phyloP scores from a whole-genome alignment of 2,113 vertebrate genomes.

The Brachyhypopomus occidentalis region DNA sequence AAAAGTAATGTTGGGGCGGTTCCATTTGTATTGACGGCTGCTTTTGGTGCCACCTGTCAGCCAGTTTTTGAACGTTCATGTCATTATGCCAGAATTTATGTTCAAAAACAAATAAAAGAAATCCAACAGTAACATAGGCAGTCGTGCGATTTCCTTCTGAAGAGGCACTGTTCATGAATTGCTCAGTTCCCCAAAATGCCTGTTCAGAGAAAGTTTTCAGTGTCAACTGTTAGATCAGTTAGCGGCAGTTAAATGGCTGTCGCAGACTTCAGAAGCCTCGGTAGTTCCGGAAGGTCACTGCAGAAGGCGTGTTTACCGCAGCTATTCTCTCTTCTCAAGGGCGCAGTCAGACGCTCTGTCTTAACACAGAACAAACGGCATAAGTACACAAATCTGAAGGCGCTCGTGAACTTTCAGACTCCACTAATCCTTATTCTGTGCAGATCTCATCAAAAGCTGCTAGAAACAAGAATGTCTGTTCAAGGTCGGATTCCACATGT shows the following conservation, averaged over 20 bases:
- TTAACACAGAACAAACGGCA: constrained; percentile 20
- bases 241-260: constrained; percentile 38
- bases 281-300: neutral
- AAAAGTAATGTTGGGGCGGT: constrained; percentile 52
- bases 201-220: constrained; percentile 16
- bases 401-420: too few species aligned
- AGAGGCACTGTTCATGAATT: neutral
- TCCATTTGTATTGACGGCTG: constrained; percentile 67
- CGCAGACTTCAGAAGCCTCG: neutral
- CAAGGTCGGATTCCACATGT: constrained; percentile 40
- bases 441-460: constrained; percentile 34
- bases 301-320: constrained; percentile 16
- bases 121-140: neutral
- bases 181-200: constrained; percentile 17
- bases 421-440: constrained; percentile 22
- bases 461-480: constrained; percentile 43
- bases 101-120: neutral
- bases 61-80: neutral
- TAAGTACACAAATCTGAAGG: neutral
- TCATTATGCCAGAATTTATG: too few species aligned
- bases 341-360: constrained; percentile 9
- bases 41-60: constrained; percentile 44
- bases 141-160: neutral
- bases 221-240: constrained; percentile 22
- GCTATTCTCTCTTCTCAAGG: constrained; percentile 35